Base-by-base conservation (phyloP, 2,797 vertebrate species). In the Oreortyx pictus region DNA sequence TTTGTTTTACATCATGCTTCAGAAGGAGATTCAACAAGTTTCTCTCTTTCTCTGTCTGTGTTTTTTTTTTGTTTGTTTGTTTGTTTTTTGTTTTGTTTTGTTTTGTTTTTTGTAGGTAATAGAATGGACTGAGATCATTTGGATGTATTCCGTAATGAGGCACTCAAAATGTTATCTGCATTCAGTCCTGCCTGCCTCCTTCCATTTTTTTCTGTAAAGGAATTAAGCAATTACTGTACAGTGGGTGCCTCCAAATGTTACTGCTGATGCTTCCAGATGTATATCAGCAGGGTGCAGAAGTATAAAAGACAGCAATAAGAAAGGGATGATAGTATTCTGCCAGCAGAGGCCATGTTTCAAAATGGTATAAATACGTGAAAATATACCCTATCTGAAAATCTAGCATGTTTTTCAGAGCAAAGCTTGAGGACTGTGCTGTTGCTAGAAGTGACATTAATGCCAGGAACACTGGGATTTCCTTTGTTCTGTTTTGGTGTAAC, bases 161-260 rank as follows among this genome's bases (percentile, higher is more conserved):
- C 33, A n/a, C 74, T 49, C 46, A 33, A 67, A 91, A 59, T 65
- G 9, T 39, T 92, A 33, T 57, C 57, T 67, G 18, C 23, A 31
- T 75, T 71, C 66, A 61, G 61, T 50, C 25, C 49, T 88, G 37
- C 7, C 56, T 66, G 41, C 50, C 37, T 66, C 22, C 39, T 92
- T 88, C 46, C n/a, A 54, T 71, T 84, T 82, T 29, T 43, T 92
- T 89, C 60, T 75, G 64, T 54, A 49, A 62, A 72, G 25, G 39
- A 89, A 81, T 87, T 75, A 80, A 83, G 37, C 81, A 77, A 67
- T 91, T 70, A 68, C 24, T 49, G 35, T 89, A 27, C 43, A 64
- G 13, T 47, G 52, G 13, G 33, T 78, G 41, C 7, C 19, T 70
- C 50, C 44, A 73, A 75, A 2, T 62, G 77, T 52, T 4, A 0